Evolutionary conservation across 2,797 vertebrate species (phyloP).

Genomic region (Xiphophorus birchmanni): DNA sequence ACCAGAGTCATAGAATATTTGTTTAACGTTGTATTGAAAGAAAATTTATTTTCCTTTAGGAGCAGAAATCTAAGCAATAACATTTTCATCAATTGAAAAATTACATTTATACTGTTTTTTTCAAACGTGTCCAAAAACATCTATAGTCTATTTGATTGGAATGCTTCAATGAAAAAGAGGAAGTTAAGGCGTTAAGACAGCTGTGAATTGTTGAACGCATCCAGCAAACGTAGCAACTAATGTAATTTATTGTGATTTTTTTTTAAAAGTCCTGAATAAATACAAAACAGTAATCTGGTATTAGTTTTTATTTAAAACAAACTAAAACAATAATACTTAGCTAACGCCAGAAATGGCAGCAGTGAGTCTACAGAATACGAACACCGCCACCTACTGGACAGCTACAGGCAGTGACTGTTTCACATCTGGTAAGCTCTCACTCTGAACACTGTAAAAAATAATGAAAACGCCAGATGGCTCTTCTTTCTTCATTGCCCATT

Average conservation of each 20-base stretch:
- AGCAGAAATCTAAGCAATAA: background rate
- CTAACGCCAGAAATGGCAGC: background rate
- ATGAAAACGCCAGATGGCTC: background rate
- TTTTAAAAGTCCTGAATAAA: too few species aligned
- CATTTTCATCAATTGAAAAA: background rate
- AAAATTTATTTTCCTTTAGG: background rate
- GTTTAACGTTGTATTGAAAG: background rate
- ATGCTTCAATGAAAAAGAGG: conserved; percentile 21
- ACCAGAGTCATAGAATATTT: background rate
- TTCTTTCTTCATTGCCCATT: background rate
- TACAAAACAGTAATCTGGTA: background rate
- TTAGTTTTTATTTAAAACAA: background rate
- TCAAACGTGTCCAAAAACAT: background rate
- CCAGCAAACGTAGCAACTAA: background rate
- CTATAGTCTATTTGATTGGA: background rate
- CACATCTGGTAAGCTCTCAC: background rate
- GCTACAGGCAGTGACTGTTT: background rate
- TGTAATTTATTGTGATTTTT: background rate
- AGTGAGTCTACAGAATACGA: conserved; percentile 4
- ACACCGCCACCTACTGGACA: conserved; percentile 70
- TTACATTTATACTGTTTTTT: background rate
- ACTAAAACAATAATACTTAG: background rate
- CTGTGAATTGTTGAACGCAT: conserved; percentile 37
- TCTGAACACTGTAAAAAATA: background rate
- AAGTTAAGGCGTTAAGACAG: conserved; percentile 17